Evolutionary conservation across 2,888 invertebrate species (phyloP).

Genomic region (Hirtodrosophila alboralis): DNA sequence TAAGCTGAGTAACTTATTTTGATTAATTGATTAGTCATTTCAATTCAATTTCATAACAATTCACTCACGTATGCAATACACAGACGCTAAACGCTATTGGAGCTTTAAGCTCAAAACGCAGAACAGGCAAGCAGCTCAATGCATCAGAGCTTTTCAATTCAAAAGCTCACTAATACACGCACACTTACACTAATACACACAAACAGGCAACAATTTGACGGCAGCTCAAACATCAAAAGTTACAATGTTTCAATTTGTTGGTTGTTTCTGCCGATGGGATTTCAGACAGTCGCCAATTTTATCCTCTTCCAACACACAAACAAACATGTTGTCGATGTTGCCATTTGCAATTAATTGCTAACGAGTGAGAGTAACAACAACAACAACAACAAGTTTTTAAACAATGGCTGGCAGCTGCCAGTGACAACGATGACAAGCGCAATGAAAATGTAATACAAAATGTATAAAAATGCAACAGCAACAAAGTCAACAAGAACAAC

Average conservation of each 20-base stretch:
- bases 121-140: too few relatives aligned
- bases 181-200: background rate
- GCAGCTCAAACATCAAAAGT: slow-evolving; percentile 4
- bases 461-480: slow-evolving; percentile 17
- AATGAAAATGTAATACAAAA: slow-evolving; percentile 39
- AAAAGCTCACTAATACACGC: slow-evolving; percentile 3
- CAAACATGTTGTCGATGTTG: slow-evolving; percentile 56
- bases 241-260: slow-evolving; percentile 29
- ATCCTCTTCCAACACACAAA: slow-evolving; percentile 8
- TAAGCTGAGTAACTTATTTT: slow-evolving; percentile 1
- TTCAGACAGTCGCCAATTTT: slow-evolving; percentile 34
- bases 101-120: background rate
- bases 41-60: background rate
- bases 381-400: slow-evolving; percentile 20
- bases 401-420: slow-evolving; percentile 31
- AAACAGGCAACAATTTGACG: background rate
- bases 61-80: background rate
- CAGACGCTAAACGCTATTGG: too few relatives aligned
- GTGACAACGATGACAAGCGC: slow-evolving; percentile 35
- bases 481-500: slow-evolving; percentile 5
- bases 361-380: slow-evolving; percentile 31
- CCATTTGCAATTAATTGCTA: slow-evolving; percentile 51
- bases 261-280: slow-evolving; percentile 11
- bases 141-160: background rate
- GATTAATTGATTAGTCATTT: background rate